Evolutionary conservation across 2,113 vertebrate species (phyloP), one percentile per base, ranked within the genome.

Genomic region (Thamnophis sirtalis): DNA sequence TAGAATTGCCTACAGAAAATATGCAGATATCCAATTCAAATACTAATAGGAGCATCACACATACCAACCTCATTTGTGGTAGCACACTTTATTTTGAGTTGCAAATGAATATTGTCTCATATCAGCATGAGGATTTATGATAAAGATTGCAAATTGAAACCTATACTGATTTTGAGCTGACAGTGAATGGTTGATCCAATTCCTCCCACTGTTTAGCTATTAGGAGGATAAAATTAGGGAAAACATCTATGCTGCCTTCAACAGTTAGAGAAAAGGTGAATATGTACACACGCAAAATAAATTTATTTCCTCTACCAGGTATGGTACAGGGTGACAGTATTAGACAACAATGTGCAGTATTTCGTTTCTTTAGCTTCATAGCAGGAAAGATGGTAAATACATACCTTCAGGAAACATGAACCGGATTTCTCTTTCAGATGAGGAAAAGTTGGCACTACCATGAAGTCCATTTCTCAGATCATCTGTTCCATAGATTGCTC

Each of bases 321-420:
- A 43, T 43, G 43, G 19, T 80, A 80, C 4, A 80, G 73, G 73
- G 5, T 90, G 84, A 28, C 2, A 13, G 7, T n/a, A 68, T 50
- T 28, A 50, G 3, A 19, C 13, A 53, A 53, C 11, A 53, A 53
- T 21, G 13, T 38, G 17, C 11, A 7, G 10, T 22, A 88, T 43
- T 68, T 68, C 33, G 10, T 38, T 10, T 80, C 33, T 80, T 80
- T 80, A 38, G 7, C 73, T 80, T 43, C 73, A 80, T 80, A 80
- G 33, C 17, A 80, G 7, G 73, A 21, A 38, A 80, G 86, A 90
- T 58, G 50, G 3, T 58, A 94, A 97, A 96, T 96, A 88, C 86
- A 90, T 97, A 99, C 99, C 97, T 96, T 98, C 97, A 94, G 98
- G 98, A 96, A 99, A 99, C 96, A 99, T 98, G 95, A 99, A 99